A percentile compares a stretch with the other conserved stretches of the same genome.
Evolutionary conservation across 2,113 vertebrate species (phyloP).

Genomic region (Otus sunia): DNA sequence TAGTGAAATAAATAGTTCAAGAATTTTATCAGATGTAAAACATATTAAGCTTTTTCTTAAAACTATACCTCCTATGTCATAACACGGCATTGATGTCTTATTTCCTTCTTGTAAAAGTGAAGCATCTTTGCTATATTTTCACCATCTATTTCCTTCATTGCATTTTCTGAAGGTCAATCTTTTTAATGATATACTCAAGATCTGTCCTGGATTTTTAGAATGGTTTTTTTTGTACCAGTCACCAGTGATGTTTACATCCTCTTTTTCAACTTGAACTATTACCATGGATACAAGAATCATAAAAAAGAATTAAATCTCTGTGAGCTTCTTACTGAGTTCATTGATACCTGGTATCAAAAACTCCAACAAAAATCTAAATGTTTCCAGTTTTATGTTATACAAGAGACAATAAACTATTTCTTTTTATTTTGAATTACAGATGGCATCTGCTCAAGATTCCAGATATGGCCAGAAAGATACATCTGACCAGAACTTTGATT

Average conservation of each 20-base stretch:
- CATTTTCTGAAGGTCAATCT: neutral
- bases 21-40: neutral
- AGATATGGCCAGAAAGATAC: slow-evolving; percentile 56
- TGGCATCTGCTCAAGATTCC: slow-evolving; percentile 55
- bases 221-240: neutral
- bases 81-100: neutral
- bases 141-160: neutral
- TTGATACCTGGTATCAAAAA: slow-evolving; percentile 20
- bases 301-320: neutral
- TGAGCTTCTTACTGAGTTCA: neutral
- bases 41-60: neutral
- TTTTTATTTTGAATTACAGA: slow-evolving; percentile 53
- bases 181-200: neutral
- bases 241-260: neutral
- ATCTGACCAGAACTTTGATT: slow-evolving; percentile 63
- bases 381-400: neutral
- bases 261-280: slow-evolving; percentile 19
- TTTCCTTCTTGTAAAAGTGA: neutral
- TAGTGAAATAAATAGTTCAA: neutral
- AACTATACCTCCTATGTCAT: neutral
- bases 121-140: neutral
- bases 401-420: neutral
- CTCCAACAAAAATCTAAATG: slow-evolving; percentile 1
- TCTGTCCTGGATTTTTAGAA: neutral
- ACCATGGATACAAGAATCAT: neutral